Conservation (phyloP, 1,140 invertebrate species). For the Pseudomyrmex gracilis region DNA sequence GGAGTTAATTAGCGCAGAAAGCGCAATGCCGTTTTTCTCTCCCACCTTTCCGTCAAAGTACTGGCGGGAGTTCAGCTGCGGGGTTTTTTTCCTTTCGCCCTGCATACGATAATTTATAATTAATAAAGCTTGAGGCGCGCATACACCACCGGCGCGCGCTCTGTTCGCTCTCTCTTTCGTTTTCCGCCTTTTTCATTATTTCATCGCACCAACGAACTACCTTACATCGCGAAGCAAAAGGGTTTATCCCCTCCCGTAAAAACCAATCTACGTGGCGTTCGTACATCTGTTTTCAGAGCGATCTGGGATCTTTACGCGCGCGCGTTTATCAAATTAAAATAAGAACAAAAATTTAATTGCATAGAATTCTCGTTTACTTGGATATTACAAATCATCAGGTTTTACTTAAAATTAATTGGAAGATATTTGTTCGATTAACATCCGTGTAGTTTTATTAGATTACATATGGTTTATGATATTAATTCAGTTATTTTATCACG, state of each 20-base stretch:
- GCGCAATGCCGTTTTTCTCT: conserved; percentile 34
- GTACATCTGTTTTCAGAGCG: neutral
- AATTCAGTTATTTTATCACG: no score
- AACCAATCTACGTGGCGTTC: neutral
- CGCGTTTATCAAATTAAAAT: neutral
- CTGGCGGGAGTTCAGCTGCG: neutral
- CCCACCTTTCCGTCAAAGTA: conserved; percentile 17
- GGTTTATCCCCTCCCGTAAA: neutral
- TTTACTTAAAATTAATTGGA: no score
- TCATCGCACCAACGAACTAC: conserved; percentile 11
- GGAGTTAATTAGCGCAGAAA: conserved; percentile 65
- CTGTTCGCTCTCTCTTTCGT: neutral
- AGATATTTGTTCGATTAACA: no score
- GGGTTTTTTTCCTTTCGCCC: neutral
- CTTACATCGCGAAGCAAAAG: conserved; percentile 13
- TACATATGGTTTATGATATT: no score
- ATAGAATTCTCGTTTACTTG: no score
- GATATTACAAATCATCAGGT: no score
- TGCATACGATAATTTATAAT: conserved; percentile 62
- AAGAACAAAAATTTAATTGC: neutral
- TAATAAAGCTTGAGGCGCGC: conserved; percentile 36
- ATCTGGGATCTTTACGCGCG: neutral
- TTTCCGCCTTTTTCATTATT: conserved; percentile 15
- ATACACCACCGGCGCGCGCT: neutral
- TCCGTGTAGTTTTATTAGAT: no score